Base-by-base conservation (phyloP, 2,113 vertebrate species). In the Parus major region DNA sequence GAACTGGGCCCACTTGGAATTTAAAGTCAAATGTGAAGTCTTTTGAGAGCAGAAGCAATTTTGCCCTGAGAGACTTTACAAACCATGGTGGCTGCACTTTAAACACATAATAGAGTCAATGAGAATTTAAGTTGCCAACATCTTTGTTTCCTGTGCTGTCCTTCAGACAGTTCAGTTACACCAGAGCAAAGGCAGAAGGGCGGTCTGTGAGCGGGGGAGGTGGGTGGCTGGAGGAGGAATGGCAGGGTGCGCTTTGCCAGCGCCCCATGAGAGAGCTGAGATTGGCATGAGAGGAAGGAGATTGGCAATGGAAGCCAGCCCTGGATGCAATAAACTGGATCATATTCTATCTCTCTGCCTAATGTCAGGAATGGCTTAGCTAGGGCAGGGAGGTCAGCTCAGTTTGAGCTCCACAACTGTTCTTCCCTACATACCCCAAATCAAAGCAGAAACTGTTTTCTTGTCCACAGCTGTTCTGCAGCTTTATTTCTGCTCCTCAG, bases 251-350 rank as follows among this genome's bases (percentile, higher is more conserved):
- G 44, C 61, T 92, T 93, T 90, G 78, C 75, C 44, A 75, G 0
- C 36, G 75, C 65, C 27, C 41, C 0, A 0, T 35, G 66, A 88
- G 69, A 72, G 72, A 77, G 13, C 55, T 84, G 73, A n/a, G n/a
- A n/a, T n/a, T n/a, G n/a, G n/a, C n/a, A n/a, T n/a, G n/a, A n/a
- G n/a, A n/a, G n/a, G 60, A 64, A 60, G 56, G 29, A 88, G 49
- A 47, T 52, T 0, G 0, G 69, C 44, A 49, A 23, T 0, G 0
- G 49, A 75, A 88, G 86, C 70, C 79, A 93, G 17, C 36, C 16
- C 63, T 88, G 57, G n/a, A 23, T 68, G 61, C 71, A 82, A 15
- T 64, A 68, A 87, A 76, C 24, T 3, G 9, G 66, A 68, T 93
- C 70, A 49, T 87, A 13, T 82, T 93, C 14, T 90, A 15, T 55